A percentile compares a stretch with the other conserved stretches of the same genome.
These are phyloP conservation scores for Diceros bicornis DNA, from an alignment of 2,797 vertebrate species.

Conservation along the genomic window DNA sequence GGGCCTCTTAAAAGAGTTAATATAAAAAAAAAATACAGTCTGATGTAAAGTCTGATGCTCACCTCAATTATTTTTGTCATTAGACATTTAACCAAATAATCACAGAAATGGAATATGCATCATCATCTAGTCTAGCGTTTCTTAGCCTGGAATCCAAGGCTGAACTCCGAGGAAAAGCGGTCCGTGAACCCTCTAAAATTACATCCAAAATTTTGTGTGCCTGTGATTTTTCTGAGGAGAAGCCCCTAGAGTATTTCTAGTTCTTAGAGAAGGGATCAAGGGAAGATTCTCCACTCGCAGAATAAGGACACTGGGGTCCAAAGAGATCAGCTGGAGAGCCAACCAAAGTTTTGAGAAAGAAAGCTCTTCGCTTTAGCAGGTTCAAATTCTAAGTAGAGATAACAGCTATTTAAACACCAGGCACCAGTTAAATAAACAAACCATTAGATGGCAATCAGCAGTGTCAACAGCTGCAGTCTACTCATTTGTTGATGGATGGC, in stretches of 20 bases:
- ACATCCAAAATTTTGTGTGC: neutral
- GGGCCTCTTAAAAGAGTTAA: neutral
- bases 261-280: neutral
- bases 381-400: neutral
- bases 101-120: conserved; percentile 4
- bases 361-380: neutral
- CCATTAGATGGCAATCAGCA: neutral
- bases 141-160: neutral
- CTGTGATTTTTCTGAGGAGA: neutral
- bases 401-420: conserved; percentile 23
- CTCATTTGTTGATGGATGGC: neutral
- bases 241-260: neutral
- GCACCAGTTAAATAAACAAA: neutral
- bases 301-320: neutral
- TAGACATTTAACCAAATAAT: conserved; percentile 27
- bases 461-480: neutral
- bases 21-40: neutral
- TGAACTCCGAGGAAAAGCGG: neutral
- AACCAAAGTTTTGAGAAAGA: neutral
- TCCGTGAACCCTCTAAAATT: neutral
- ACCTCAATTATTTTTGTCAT: neutral
- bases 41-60: neutral
- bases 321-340: neutral
- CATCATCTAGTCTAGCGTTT: neutral
- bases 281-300: neutral